phyloP scores from a whole-genome alignment of 2,888 invertebrate genomes.

The Harmothoe impar region DNA sequence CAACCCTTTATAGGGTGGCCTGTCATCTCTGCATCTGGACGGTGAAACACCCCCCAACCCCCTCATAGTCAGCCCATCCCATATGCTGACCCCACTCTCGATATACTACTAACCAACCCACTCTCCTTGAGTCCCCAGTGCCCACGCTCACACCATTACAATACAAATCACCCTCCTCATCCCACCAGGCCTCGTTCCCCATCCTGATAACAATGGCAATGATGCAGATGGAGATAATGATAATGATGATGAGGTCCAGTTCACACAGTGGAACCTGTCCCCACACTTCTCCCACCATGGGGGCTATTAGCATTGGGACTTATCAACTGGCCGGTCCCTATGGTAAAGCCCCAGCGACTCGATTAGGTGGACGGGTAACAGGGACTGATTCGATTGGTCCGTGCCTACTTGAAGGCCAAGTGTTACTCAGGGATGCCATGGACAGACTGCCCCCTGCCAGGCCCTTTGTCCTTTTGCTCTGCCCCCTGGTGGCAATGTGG shows the following conservation, averaged over 20 bases:
- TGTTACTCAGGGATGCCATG: background rate
- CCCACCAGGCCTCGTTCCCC: no score
- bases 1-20: no score
- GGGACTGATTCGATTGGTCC: background rate
- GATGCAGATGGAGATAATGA: background rate
- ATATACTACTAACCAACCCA: background rate
- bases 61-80: no score
- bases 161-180: background rate
- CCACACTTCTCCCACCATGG: no score
- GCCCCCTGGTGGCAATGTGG: conserved; percentile 6
- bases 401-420: background rate
- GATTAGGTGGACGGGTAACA: background rate
- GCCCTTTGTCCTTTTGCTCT: conserved; percentile 22
- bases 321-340: background rate
- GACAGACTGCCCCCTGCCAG: background rate
- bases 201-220: background rate
- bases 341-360: background rate
- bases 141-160: background rate
- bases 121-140: background rate
- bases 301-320: background rate
- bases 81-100: background rate
- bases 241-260: background rate
- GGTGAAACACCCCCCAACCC: no score
- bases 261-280: background rate
- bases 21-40: no score